Percentiles rank a stretch among this genome's conserved stretches.
Evolutionary conservation across 2,113 vertebrate species (phyloP).

Genomic region (Salvelinus fontinalis): DNA sequence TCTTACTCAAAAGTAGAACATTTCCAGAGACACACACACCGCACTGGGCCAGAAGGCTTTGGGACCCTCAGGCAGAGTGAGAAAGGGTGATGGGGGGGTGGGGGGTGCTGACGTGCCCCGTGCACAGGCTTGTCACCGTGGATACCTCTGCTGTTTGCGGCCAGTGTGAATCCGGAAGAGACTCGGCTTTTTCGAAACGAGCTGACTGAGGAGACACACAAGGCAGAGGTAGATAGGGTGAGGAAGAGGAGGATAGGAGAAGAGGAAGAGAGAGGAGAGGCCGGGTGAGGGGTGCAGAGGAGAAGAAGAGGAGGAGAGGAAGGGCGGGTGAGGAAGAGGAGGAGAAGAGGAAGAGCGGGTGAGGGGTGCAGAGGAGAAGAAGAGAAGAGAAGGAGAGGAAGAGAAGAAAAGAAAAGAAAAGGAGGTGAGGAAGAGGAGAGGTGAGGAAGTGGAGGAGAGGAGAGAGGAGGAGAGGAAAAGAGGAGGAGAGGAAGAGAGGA

Average conservation of each 20-base stretch:
- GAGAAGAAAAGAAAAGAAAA: no score
- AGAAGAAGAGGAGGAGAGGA: background rate
- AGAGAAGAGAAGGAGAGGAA: no score
- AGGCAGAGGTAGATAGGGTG: conserved; percentile 74
- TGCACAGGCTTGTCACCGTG: conserved; percentile 68
- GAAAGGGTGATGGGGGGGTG: background rate
- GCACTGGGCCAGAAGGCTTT: conserved; percentile 54
- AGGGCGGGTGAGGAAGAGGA: conserved; percentile 14
- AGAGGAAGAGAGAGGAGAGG: background rate
- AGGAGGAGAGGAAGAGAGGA: no score
- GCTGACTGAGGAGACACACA: conserved; percentile 87
- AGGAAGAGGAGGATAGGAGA: conserved; percentile 3
- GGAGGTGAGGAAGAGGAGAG: no score
- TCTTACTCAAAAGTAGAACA: background rate
- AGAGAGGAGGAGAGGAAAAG: no score
- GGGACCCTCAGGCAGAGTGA: conserved; percentile 44
- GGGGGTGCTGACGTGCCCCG: conserved; percentile 53
- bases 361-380: background rate
- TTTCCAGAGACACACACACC: background rate
- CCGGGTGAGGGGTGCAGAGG: background rate
- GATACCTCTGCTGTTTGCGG: conserved; percentile 97
- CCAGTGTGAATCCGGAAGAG: conserved; percentile 94
- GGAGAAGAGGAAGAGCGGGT: background rate
- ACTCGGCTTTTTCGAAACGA: conserved; percentile 94
- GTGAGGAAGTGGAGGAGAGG: no score